A percentile compares a stretch with the other conserved stretches of the same genome.
Conservation (phyloP, 1,140 invertebrate genomes). For the Eurosta solidaginis region DNA sequence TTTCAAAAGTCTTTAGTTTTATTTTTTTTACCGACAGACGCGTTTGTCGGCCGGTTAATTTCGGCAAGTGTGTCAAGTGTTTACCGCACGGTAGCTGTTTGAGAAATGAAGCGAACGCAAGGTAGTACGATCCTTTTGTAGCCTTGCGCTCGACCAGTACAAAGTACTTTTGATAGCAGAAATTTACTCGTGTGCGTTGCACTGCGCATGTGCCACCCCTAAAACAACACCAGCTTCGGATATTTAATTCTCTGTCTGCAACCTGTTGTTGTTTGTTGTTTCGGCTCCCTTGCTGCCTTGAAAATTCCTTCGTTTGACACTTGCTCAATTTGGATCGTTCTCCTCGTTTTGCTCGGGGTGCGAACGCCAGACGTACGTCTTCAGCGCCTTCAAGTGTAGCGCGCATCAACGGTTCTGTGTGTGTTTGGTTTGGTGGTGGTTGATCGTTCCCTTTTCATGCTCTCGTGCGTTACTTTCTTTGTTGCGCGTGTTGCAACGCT, state of each 20-base stretch:
- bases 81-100: slow-evolving; percentile 57
- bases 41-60: neutral
- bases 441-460: neutral
- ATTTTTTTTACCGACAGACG: neutral
- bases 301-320: neutral
- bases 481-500: neutral
- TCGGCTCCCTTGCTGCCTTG: neutral
- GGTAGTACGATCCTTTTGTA: slow-evolving; percentile 59
- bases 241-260: neutral
- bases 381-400: neutral
- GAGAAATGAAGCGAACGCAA: slow-evolving; percentile 56
- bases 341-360: too few relatives aligned
- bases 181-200: neutral
- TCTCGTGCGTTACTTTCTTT: neutral
- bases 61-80: slow-evolving; percentile 31
- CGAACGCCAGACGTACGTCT: slow-evolving; percentile 18
- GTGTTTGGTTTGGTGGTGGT: neutral
- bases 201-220: neutral
- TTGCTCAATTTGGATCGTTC: neutral
- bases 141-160: slow-evolving; percentile 31
- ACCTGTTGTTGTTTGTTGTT: neutral
- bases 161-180: neutral
- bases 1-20: neutral
- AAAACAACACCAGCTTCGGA: slow-evolving; percentile 9
- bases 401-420: neutral